Evolutionary conservation across 1,140 invertebrate genomes (phyloP), one percentile per base, ranked within the genome.

Genomic region (Drosophila varians): DNA sequence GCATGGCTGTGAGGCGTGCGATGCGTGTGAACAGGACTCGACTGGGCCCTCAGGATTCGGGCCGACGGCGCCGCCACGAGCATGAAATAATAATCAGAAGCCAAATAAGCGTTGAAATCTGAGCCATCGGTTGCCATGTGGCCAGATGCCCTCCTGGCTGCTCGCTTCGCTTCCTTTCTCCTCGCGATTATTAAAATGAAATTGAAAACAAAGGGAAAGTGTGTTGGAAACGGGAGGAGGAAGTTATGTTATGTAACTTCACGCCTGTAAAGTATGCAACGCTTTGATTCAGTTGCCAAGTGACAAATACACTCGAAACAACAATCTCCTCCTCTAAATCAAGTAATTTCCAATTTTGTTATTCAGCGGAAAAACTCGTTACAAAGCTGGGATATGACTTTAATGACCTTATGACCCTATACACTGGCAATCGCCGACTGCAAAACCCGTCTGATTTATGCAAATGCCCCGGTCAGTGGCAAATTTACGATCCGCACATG

Each of bases 51-150:
- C 69, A 16, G 64, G 34, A 62, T 18, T 70, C 45, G n/a, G 18
- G 1, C 3, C 12, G 58, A 57, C 19, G 21, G 16, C n/a, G 47
- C 43, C 19, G 26, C 57, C 61, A 42, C 34, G 58, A 60, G 74
- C 83, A 87, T 87, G 73, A 87, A 87, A 87, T 87, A 88, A 87
- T 87, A 87, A 87, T 87, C 82, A 87, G 80, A 82, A 80, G 73
- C 77, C 77, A 87, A 87, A 87, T 74, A 87, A 87, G 77, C 74
- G 74, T 75, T 77, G 82, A 87, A 87, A 87, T 87, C 82, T 74
- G 82, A 87, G 52, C 77, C 77, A 48, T 21, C 61, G 65, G 68
- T 62, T 70, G 56, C 74, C 74, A 31, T n/a, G 34, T 38, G 14
- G 34, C 34, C 36, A 57, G 36, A 3, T 18, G 5, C 19, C 25